Evolutionary conservation across 2,113 vertebrate species (phyloP).

Genomic region (Plectropomus leopardus): DNA sequence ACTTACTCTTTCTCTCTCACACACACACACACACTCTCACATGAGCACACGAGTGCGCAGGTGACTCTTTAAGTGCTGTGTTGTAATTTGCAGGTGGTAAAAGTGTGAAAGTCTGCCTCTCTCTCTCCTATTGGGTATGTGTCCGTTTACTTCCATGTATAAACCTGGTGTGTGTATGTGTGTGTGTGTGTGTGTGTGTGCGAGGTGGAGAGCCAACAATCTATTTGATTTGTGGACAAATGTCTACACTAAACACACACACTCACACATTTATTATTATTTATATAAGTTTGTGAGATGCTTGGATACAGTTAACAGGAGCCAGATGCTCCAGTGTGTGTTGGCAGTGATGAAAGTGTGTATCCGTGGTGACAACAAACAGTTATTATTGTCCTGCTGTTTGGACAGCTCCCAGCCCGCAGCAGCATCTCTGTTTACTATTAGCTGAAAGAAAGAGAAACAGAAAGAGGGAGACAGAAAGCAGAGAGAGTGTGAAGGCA

Average conservation of each 20-base stretch:
- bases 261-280: not conserved
- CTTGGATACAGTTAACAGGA: conserved; percentile 75
- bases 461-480: conserved; percentile 52
- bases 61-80: conserved; percentile 81
- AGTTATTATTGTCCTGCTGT: conserved; percentile 80
- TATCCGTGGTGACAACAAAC: conserved; percentile 81
- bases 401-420: conserved; percentile 68
- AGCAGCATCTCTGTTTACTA: conserved; percentile 67
- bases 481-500: conserved; percentile 31
- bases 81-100: conserved; percentile 87
- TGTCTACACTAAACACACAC: not conserved
- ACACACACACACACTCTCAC: conserved; percentile 24
- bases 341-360: conserved; percentile 69
- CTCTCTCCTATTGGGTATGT: conserved; percentile 37
- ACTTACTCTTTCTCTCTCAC: conserved; percentile 61
- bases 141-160: conserved; percentile 25
- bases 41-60: conserved; percentile 71
- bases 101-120: conserved; percentile 55
- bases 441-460: conserved; percentile 59
- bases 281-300: conserved; percentile 48
- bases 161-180: conserved; percentile 12
- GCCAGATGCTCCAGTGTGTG: conserved; percentile 74
- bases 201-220: conserved; percentile 7
- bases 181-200: conserved; percentile 5
- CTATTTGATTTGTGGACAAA: conserved; percentile 28